phyloP scores from a whole-genome alignment of 2,113 vertebrate genomes.

The Apodemus sylvaticus region DNA sequence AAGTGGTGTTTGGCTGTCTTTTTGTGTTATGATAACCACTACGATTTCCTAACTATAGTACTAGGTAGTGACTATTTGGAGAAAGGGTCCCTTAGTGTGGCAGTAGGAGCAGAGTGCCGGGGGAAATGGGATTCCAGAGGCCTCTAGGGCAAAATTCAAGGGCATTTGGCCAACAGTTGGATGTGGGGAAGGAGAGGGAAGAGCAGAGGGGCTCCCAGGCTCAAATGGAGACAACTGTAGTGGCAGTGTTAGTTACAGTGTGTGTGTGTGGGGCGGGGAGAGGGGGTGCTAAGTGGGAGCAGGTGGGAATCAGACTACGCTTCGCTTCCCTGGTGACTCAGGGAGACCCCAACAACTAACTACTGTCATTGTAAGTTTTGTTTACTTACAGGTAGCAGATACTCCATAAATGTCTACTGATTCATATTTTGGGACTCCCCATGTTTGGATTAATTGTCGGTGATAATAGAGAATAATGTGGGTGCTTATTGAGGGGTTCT shows the following conservation, averaged over 20 bases:
- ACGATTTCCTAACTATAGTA: not conserved
- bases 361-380: not conserved
- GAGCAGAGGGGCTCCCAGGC: not conserved
- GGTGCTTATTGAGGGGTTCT: not conserved
- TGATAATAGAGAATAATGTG: not conserved
- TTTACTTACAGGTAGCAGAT: not conserved
- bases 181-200: not conserved
- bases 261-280: no score
- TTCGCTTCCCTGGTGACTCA: not conserved
- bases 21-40: not conserved
- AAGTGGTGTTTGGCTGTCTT: not conserved
- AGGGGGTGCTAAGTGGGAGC: fast-evolving
- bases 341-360: not conserved
- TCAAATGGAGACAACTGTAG: not conserved
- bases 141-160: not conserved
- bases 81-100: not conserved
- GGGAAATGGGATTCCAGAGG: not conserved
- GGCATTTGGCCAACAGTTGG: not conserved
- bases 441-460: not conserved
- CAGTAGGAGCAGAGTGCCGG: not conserved
- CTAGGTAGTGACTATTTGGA: not conserved
- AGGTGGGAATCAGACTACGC: fast-evolving
- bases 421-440: not conserved
- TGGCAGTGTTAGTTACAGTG: fast-evolving
- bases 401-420: not conserved